Base-by-base conservation (phyloP, 2,888 invertebrate genomes). In the Apantesis nais region DNA sequence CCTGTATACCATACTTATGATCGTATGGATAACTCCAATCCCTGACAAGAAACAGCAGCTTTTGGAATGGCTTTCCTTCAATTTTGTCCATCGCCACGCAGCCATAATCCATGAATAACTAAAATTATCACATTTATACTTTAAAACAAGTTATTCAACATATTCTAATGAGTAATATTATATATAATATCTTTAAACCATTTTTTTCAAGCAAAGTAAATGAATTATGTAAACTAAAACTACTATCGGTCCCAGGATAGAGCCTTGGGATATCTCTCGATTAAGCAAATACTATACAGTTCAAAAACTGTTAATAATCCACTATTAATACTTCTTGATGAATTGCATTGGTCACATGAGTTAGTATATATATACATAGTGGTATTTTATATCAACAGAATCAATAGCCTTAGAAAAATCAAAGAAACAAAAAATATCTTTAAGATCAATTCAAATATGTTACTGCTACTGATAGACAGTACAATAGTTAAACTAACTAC, bases 11-110 rank as follows among this genome's bases (percentile, higher is more conserved):
- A 91, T 98, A 99, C 7, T 96, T 95, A 1, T 97, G 97, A 90
- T 99, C 99, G 92, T 99, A 99, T 0, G 99, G 99, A 89, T 98
- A 99, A 90, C 98, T 98, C 99, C 99, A 99, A 93, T 99, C 99
- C 67, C 99, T 95, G 29, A 99, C 97, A 22, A 99, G 95, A 90
- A 99, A 98, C 90, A 98, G 97, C 67, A 99, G 93, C 83, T 97
- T 96, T 92, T 99, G 98, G 93, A 98, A 98, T 2, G 99, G 99
- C 84, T 97, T 98, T 76, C 97, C 97, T 14, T 97, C 97, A 68
- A 97, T 97, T 88, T 98, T 98, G 75, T 97, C 97, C 84, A 99
- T 95, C 2, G 99, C 99, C 80, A 99, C 95, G 70, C 99, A 96
- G 0, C 99, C 99, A 93, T 99, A 99, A 90, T 99, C 99, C 67